Evolutionary conservation across 1,140 invertebrate genomes (phyloP).

Genomic region (Gryon sp.): DNA sequence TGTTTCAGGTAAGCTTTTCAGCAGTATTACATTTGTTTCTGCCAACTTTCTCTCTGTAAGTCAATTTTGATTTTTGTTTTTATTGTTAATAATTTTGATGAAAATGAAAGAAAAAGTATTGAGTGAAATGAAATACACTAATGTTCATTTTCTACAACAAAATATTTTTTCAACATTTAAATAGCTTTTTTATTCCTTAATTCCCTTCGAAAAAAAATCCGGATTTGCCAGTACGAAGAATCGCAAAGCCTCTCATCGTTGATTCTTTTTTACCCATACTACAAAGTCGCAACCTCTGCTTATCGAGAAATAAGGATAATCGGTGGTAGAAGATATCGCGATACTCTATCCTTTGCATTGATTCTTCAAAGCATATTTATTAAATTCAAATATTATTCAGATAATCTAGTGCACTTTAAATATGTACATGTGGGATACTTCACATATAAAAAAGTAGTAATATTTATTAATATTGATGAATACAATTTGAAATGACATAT

Average conservation of each 20-base stretch:
- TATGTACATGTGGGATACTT: no score
- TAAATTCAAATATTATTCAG: conserved; percentile 10
- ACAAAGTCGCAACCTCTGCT: conserved; percentile 35
- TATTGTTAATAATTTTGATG: no score
- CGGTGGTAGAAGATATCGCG: conserved; percentile 42
- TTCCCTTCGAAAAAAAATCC: conserved; percentile 47
- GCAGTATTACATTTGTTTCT: no score
- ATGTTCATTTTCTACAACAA: conserved; percentile 8
- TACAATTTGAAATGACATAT: no score
- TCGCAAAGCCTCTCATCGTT: conserved; percentile 45
- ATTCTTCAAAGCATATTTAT: conserved; percentile 14
- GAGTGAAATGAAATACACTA: conserved; percentile 7
- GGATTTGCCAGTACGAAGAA: conserved; percentile 44
- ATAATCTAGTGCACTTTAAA: no score
- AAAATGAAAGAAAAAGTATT: no score
- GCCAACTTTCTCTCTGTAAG: no score
- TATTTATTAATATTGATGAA: no score
- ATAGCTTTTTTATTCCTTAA: conserved; percentile 42
- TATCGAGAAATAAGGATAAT: conserved; percentile 57
- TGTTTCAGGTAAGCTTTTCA: no score
- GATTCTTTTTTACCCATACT: conserved; percentile 37
- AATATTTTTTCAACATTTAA: conserved; percentile 35
- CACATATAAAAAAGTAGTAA: no score
- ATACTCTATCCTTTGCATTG: conserved; percentile 17
- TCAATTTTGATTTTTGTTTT: no score